Evolutionary conservation across 1,140 invertebrate genomes (phyloP), one percentile per base, ranked within the genome.

Genomic region (Eulimnadia texana): DNA sequence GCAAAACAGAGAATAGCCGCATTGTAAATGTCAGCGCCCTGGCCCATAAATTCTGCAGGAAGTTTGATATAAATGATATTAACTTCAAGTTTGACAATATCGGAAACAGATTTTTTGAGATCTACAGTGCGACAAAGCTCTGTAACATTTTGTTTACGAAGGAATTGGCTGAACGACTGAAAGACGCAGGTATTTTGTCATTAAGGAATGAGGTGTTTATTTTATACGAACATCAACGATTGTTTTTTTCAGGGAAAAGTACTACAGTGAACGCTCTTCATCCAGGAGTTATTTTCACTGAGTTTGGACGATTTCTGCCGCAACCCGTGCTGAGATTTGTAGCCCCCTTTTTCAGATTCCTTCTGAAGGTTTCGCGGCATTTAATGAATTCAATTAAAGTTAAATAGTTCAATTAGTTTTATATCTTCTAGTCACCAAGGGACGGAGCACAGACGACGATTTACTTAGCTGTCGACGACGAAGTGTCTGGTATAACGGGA

Each of bases 371-470:
- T 58, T n/a, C n/a, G n/a, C n/a, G n/a, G n/a, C n/a, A n/a, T n/a
- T n/a, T n/a, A n/a, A n/a, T n/a, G n/a, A n/a, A n/a, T n/a, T n/a
- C n/a, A n/a, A n/a, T n/a, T n/a, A n/a, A n/a, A n/a, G n/a, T n/a
- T n/a, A n/a, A n/a, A n/a, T n/a, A n/a, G n/a, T n/a, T n/a, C n/a
- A n/a, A n/a, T n/a, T n/a, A n/a, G n/a, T n/a, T n/a, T n/a, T n/a
- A 3, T 61, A 1, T 50, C 0, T 23, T 57, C 11, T 86, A 89
- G 69, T 84, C 81, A 2, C 78, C 84, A 0, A 74, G 77, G 62
- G 81, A 88, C 71, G 90, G 90, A 6, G 86, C 86, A 16, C 88
- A 93, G 67, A 92, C 90, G 0, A 79, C 80, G 1, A 80, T 93
- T 51, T 82, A 86, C 70, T 71, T 88, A 50, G 85, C 88, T 0